Base-by-base conservation (phyloP, 2,113 vertebrate species). In the Cyanoliseus patagonus region DNA sequence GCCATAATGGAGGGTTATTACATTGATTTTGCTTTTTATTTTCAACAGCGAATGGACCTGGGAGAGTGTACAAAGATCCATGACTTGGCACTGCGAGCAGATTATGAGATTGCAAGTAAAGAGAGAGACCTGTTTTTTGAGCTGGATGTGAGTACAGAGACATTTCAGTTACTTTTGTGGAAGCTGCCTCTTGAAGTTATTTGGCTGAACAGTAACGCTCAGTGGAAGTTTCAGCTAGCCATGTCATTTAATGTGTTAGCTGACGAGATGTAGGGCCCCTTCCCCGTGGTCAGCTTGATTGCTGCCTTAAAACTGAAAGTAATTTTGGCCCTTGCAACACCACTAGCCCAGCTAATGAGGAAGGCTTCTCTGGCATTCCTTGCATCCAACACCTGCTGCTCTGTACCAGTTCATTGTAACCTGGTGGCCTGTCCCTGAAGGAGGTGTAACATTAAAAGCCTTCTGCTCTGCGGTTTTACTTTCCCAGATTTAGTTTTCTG, bases 11-110 rank as follows among this genome's bases (percentile, higher is more conserved):
- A 39, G 39, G 16, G 17, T 42, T 95, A 44, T 93, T 33, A 9
- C 6, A 10, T 22, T 62, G 42, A 51, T 75, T 90, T 91, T 61
- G 16, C 59, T 52, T 86, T 68, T 73, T 86, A 19, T 97, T 88
- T 90, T 47, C 63, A 41, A 92, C 95, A 99, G 99, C 98, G 99
- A 64, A 99, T 99, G 99, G 99, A 99, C 97, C 98, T 99, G 87
- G 99, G 99, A 79, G 99, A 99, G 85, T 99, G 99, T 95, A 99
- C 99, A n/a, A 99, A 99, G 98, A 99, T 99, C 97, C 99, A 99
- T 63, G 99, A 99, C 97, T 97, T 99, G 98, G 99, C 99, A 13
- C 98, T 99, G 90, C 98, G 99, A 97, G 99, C 99, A 49, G 99
- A 99, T 97, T 99, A 99, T 96, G 99, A 99, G 98, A 99, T 99